Base-by-base conservation (phyloP, 2,113 vertebrate species). In the Collichthys lucidus region DNA sequence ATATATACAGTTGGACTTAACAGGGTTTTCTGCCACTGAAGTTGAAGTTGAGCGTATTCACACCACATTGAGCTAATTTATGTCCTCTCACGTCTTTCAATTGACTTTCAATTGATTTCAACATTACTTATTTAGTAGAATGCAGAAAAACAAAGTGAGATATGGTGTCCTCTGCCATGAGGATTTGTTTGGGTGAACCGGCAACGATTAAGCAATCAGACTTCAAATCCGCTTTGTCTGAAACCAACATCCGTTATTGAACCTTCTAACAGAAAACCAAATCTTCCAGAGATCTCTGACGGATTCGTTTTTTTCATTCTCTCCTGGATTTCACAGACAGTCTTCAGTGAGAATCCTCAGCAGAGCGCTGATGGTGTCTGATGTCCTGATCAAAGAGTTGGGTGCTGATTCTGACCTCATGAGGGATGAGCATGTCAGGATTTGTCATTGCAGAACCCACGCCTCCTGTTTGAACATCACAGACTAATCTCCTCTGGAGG, bases 311-410 rank as follows among this genome's bases (percentile, higher is more conserved):
- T 46, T 52, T 61, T 31, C 20, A 47, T 55, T 75, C 65, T 62
- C 11, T 50, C n/a, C 66, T 44, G 80, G 70, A 80, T 68, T 74
- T 61, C 79, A 59, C 42, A 66, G 71, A 60, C 35, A 0, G 44
- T 49, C 20, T 65, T 52, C 62, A 68, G 72, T 0, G 67, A 70
- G 61, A 66, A 86, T 72, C 67, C 47, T 66, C 72, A 19, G 74
- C 59, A 67, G 74, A 52, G 47, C 59, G 64, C 65, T 67, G 79
- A 82, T 52, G 74, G 56, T 17, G 56, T 79, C 71, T 88, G 86
- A 82, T 85, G 71, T 88, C 29, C 15, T 42, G 79, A 85, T 85
- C 86, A 88, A 85, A 88, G 74, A 15, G 9, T 22, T n/a, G 4
- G 63, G 2, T 7, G 47, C 46, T 0, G 59, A 56, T 50, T 85